phyloP scores from a whole-genome alignment of 2,888 invertebrate species.

The Charanyca ferruginea region DNA sequence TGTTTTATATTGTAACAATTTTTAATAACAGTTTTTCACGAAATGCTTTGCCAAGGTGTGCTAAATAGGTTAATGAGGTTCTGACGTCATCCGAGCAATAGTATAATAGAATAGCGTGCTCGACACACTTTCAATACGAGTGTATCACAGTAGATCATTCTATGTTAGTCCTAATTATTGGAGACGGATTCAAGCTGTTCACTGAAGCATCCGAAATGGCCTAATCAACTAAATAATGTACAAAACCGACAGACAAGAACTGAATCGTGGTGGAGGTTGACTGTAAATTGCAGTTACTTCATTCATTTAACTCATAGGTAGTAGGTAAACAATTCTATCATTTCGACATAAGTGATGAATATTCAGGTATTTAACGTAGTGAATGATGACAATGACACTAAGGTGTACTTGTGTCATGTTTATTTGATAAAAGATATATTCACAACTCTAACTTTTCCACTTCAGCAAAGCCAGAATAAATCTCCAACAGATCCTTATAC shows the following conservation, averaged over 20 bases:
- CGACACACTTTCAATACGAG: constrained; percentile 11
- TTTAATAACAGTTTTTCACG: constrained; percentile 33
- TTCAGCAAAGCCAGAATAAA: constrained; percentile 33
- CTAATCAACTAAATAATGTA: constrained; percentile 41
- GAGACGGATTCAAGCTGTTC: constrained; percentile 48
- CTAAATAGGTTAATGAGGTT: constrained; percentile 39
- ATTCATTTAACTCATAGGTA: not conserved
- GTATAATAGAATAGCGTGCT: not conserved
- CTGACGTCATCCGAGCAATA: constrained; percentile 34
- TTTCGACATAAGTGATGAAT: too few relatives aligned
- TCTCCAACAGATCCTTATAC: constrained; percentile 18
- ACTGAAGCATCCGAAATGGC: constrained; percentile 46
- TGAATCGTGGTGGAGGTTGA: not conserved
- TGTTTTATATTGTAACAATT: not conserved
- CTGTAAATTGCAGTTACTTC: not conserved
- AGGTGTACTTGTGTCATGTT: not conserved
- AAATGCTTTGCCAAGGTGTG: constrained; percentile 23
- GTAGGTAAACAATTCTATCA: not conserved
- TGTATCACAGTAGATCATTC: constrained; percentile 30
- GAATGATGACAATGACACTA: not conserved
- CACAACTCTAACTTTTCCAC: constrained; percentile 18
- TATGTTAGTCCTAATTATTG: constrained; percentile 53
- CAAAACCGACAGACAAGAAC: constrained; percentile 20
- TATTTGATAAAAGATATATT: constrained; percentile 16
- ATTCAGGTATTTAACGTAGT: not conserved